Percentiles rank a stretch among this genome's conserved stretches.
Evolutionary conservation across 2,797 vertebrate genomes (phyloP).

Genomic region (Delichon dasypus): DNA sequence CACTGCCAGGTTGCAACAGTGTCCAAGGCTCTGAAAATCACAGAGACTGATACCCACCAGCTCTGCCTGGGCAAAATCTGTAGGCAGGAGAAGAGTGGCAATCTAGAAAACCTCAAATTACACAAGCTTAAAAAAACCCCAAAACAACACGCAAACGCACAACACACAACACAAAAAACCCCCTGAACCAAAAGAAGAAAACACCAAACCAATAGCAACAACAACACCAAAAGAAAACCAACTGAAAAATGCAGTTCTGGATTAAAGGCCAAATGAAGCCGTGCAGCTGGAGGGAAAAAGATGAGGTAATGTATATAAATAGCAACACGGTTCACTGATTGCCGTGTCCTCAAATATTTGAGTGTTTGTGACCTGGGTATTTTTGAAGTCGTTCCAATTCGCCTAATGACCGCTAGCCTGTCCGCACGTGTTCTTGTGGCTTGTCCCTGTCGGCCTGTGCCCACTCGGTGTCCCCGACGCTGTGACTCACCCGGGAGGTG

Average conservation of each 20-base stretch:
- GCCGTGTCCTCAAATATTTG: background rate
- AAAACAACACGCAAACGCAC: background rate
- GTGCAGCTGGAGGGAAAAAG: background rate
- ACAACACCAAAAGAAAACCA: background rate
- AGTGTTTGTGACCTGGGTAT: background rate
- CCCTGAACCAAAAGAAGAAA: rapidly evolving
- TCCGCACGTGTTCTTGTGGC: rapidly evolving
- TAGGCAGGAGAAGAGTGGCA: background rate
- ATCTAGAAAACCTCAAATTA: background rate
- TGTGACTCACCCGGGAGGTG: constrained; percentile 66
- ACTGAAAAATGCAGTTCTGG: background rate
- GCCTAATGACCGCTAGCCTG: rapidly evolving
- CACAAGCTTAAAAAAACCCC: background rate
- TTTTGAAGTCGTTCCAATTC: background rate
- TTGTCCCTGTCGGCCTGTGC: background rate
- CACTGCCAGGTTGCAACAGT: background rate
- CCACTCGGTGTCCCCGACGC: background rate
- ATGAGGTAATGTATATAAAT: background rate
- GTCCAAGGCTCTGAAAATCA: background rate
- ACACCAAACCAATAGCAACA: background rate
- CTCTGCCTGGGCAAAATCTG: background rate
- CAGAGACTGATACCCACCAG: background rate
- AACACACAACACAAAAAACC: rapidly evolving
- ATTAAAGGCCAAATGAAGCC: background rate
- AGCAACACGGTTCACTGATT: background rate